Percentiles rank a stretch among this genome's conserved stretches.
Evolutionary conservation across 2,113 vertebrate genomes (phyloP).

Genomic region (Podilymbus podiceps): DNA sequence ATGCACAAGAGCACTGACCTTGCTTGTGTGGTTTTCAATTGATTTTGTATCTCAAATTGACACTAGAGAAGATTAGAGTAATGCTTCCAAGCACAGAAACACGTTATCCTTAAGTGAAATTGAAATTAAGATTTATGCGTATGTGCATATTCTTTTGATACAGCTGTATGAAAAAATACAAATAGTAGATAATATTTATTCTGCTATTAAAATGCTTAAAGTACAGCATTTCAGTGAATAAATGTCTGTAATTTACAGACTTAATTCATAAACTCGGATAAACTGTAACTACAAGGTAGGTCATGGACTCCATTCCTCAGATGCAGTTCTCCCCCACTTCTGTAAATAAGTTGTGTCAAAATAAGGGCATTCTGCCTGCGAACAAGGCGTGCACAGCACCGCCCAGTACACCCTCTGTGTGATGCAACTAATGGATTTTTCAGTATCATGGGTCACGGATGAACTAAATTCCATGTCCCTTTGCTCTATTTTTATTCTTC

Average conservation of each 20-base stretch:
- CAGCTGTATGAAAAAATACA: neutral
- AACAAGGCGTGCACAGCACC: fast-evolving
- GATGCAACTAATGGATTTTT: neutral
- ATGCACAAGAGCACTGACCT: neutral
- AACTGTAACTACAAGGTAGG: neutral
- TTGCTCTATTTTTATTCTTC: constrained; percentile 23
- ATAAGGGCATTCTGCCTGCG: neutral
- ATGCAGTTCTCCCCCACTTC: neutral
- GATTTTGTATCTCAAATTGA: neutral
- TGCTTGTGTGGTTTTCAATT: neutral
- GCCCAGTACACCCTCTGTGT: too few species aligned
- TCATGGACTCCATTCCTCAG: neutral
- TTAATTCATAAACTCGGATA: neutral
- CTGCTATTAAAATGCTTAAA: neutral
- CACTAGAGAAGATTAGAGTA: neutral
- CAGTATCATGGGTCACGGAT: neutral
- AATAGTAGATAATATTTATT: neutral
- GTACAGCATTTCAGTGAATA: neutral
- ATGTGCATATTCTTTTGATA: neutral
- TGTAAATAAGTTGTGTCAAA: neutral
- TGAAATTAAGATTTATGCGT: neutral
- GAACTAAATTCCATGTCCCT: neutral
- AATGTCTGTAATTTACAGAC: neutral
- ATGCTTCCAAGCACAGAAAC: neutral
- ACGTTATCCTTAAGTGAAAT: neutral